These are phyloP conservation scores for Rutilus rutilus DNA, from an alignment of 2,113 vertebrate species.

Conservation along the genomic window DNA sequence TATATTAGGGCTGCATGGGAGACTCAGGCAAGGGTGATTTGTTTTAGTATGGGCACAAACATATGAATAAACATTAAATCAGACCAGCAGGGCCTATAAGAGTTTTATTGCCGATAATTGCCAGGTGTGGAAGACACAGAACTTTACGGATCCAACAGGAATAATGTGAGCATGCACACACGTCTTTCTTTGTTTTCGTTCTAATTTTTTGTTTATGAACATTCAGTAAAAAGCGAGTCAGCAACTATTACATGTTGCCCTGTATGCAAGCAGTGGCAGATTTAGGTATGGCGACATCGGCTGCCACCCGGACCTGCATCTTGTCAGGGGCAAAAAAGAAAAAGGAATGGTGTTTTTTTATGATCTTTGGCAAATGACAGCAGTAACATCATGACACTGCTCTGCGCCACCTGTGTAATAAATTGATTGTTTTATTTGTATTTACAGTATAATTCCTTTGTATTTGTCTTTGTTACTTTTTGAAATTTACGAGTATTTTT, in stretches of 20 bases:
- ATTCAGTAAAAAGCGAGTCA: neutral
- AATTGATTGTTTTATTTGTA: neutral
- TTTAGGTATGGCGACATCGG: neutral
- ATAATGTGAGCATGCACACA: neutral
- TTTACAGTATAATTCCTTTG: neutral
- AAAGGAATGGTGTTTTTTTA: neutral
- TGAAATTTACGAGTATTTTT: neutral
- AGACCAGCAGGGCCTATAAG: constrained; percentile 68
- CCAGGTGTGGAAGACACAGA: constrained; percentile 70
- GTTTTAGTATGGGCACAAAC: constrained; percentile 75
- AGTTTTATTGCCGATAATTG: constrained; percentile 52
- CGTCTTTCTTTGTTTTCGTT: neutral
- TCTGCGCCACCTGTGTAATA: neutral
- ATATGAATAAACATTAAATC: constrained; percentile 82
- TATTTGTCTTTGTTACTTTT: neutral
- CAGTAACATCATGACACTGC: too few relatives aligned
- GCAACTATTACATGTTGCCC: neutral
- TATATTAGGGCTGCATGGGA: constrained; percentile 75
- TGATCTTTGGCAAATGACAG: too few relatives aligned
- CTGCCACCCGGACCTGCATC: too few relatives aligned
- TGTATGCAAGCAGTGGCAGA: neutral
- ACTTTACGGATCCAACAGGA: constrained; percentile 62
- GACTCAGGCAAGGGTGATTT: constrained; percentile 69
- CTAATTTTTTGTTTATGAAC: neutral
- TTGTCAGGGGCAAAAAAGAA: neutral